These are phyloP conservation scores for Hydra vulgaris DNA, from an alignment of 30 jellyfish, hydroid and myxozoan species.

Conservation along the genomic window DNA sequence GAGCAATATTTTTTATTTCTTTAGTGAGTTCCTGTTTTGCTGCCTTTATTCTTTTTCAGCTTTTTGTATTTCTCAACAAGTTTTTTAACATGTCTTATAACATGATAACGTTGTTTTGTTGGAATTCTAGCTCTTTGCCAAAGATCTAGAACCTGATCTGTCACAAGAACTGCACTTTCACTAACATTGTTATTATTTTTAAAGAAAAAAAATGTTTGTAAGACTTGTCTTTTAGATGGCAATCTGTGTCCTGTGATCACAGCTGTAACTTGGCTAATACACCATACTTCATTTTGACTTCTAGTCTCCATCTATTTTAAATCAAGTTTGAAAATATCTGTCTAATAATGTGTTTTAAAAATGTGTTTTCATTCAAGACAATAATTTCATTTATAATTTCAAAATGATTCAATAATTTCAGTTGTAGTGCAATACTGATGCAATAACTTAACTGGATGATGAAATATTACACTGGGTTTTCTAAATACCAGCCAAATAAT, in stretches of 20 bases:
- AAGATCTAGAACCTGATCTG: background rate
- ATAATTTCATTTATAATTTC: background rate
- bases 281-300: background rate
- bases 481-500: background rate
- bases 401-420: background rate
- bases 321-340: background rate
- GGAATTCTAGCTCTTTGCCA: background rate
- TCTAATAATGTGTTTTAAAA: background rate
- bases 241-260: background rate
- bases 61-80: background rate
- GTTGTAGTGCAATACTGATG: background rate
- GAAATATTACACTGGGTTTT: background rate
- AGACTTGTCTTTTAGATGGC: background rate
- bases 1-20: background rate
- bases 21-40: background rate
- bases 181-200: background rate
- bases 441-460: background rate
- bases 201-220: background rate
- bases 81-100: background rate
- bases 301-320: background rate
- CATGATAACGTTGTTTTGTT: background rate
- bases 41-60: background rate
- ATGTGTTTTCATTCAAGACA: background rate
- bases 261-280: background rate
- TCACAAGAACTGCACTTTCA: background rate